Conservation (phyloP, 2,888 invertebrate species). For the Andrena hattorfiana region DNA sequence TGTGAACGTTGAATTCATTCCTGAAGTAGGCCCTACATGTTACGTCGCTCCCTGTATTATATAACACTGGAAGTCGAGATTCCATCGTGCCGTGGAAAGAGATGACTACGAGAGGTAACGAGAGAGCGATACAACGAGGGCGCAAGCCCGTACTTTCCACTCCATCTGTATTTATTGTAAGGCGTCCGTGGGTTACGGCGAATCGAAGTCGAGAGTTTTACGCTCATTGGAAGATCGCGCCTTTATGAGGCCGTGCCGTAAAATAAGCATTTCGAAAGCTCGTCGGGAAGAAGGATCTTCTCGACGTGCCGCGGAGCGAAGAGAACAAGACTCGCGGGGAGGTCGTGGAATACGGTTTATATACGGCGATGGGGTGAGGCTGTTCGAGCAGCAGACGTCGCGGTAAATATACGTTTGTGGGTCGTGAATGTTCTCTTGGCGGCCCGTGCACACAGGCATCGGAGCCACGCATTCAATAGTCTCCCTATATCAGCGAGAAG, state of each 20-base stretch:
- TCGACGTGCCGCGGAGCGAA: slow-evolving; percentile 9
- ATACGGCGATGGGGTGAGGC: slow-evolving; percentile 5
- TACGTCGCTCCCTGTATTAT: too few relatives aligned
- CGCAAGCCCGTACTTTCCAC: slow-evolving; percentile 32
- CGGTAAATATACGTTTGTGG: slow-evolving; percentile 57
- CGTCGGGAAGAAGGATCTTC: slow-evolving; percentile 39
- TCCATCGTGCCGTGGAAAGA: neutral
- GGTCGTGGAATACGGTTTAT: slow-evolving; percentile 54
- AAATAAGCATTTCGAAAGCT: slow-evolving; percentile 67
- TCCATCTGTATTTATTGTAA: slow-evolving; percentile 67
- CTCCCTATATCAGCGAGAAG: slow-evolving; percentile 42
- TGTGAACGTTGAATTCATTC: too few relatives aligned
- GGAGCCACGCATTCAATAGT: slow-evolving; percentile 13
- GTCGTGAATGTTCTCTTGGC: slow-evolving; percentile 34
- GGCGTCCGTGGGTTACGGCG: slow-evolving; percentile 27
- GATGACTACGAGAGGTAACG: slow-evolving; percentile 2
- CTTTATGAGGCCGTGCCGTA: slow-evolving; percentile 70
- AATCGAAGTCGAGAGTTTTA: slow-evolving; percentile 68
- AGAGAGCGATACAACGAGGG: neutral
- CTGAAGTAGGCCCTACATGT: too few relatives aligned
- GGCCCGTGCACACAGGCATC: slow-evolving; percentile 13
- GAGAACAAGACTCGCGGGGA: slow-evolving; percentile 16
- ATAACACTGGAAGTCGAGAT: neutral
- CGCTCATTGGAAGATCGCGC: slow-evolving; percentile 71
- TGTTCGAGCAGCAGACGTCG: slow-evolving; percentile 40